Percentiles rank a stretch among this genome's conserved stretches.
These are phyloP conservation scores for Globicephala melas DNA, from an alignment of 2,113 vertebrate species.

Conservation along the genomic window DNA sequence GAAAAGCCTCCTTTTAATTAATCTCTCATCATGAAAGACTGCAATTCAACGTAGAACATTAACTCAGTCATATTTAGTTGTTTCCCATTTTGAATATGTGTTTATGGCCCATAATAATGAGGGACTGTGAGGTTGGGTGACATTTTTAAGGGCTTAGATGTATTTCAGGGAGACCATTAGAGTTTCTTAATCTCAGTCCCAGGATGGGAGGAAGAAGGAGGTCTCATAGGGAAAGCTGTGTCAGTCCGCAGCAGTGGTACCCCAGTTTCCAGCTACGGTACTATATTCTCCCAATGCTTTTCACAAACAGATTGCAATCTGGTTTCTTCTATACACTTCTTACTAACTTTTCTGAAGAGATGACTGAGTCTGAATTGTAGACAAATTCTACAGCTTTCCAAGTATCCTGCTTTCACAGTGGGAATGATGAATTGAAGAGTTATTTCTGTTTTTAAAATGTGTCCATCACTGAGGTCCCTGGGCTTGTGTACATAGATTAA, in stretches of 20 bases:
- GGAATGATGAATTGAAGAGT: conserved; percentile 58
- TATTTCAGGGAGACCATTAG: conserved; percentile 71
- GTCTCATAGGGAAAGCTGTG: neutral
- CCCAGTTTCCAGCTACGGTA: conserved; percentile 52
- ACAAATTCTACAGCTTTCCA: conserved; percentile 37
- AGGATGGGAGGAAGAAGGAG: conserved; percentile 58
- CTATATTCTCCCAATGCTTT: conserved; percentile 45
- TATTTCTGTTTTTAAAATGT: conserved; percentile 58
- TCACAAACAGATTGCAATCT: conserved; percentile 33
- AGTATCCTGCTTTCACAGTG: conserved; percentile 36
- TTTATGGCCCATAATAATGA: conserved; percentile 81
- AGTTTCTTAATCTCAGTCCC: conserved; percentile 71
- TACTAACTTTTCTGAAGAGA: conserved; percentile 64
- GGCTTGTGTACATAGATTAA: conserved; percentile 40
- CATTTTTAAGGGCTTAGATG: conserved; percentile 80
- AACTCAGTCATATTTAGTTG: conserved; percentile 78
- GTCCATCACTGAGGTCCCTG: neutral
- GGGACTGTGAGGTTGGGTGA: conserved; percentile 73
- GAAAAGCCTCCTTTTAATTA: conserved; percentile 31
- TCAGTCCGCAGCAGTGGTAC: conserved; percentile 33
- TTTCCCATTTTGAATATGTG: conserved; percentile 77
- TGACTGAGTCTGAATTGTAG: conserved; percentile 43
- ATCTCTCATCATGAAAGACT: conserved; percentile 70
- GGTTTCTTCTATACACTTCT: conserved; percentile 5
- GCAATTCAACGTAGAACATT: conserved; percentile 77